These are phyloP conservation scores for Magallana angulata DNA, from an alignment of 1,140 invertebrate genomes.

Conservation along the genomic window DNA sequence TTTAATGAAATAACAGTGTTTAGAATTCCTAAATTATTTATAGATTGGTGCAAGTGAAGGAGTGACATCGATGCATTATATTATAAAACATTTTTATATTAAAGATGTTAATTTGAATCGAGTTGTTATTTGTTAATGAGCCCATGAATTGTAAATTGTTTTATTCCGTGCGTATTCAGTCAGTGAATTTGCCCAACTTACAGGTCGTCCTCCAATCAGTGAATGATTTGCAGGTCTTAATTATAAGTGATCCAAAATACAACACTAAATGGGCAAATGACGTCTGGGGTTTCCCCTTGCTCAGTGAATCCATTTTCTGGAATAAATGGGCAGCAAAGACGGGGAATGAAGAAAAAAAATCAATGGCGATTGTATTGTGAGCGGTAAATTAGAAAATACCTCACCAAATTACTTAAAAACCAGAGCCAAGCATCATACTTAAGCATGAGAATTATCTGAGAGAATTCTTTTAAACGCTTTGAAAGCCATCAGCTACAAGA, in stretches of 20 bases:
- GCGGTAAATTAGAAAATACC: slow-evolving; percentile 18
- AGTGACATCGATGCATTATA: no score
- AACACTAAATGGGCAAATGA: background rate
- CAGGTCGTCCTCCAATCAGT: no score
- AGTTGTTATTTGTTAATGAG: no score
- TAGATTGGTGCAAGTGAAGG: no score
- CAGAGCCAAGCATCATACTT: background rate
- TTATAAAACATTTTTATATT: no score
- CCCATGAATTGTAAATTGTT: no score
- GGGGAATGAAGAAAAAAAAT: background rate
- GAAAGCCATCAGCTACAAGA: background rate
- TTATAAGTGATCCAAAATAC: background rate
- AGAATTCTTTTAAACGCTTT: background rate
- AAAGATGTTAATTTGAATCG: no score
- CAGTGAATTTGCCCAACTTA: no score
- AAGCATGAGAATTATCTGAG: background rate
- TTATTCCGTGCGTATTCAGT: no score
- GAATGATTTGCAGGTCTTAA: no score
- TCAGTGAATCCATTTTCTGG: background rate
- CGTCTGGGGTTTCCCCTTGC: background rate
- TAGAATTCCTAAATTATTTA: no score
- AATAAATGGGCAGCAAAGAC: background rate
- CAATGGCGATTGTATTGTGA: slow-evolving; percentile 17
- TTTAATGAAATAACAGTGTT: no score
- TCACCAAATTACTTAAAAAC: background rate